A percentile compares a stretch with the other conserved stretches of the same genome.
These are phyloP conservation scores for Leptothorax acervorum DNA, from an alignment of 2,888 invertebrate species.

Conservation along the genomic window DNA sequence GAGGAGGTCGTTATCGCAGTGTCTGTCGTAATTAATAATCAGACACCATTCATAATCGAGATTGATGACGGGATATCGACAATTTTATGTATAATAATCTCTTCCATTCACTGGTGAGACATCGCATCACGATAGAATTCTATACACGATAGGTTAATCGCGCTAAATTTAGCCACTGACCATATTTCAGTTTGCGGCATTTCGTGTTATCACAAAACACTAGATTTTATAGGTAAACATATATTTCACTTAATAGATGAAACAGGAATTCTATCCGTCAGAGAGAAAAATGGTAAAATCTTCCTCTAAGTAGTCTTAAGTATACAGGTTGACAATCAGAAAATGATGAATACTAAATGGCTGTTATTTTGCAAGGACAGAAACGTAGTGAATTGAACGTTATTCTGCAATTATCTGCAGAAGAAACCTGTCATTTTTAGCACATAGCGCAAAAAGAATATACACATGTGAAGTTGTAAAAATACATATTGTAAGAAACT, in stretches of 20 bases:
- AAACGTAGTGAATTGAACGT: neutral
- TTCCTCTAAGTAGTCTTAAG: neutral
- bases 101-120: conserved; percentile 30
- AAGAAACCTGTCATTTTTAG: neutral
- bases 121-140: neutral
- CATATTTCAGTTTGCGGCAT: neutral
- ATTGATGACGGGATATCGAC: conserved; percentile 60
- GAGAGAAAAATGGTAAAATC: neutral
- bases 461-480: neutral
- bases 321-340: neutral
- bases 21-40: conserved; percentile 42
- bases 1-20: conserved; percentile 34
- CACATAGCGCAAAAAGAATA: neutral
- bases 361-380: neutral
- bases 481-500: neutral
- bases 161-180: neutral
- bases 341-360: neutral
- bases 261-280: neutral
- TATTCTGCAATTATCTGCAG: neutral
- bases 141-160: conserved; percentile 27
- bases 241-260: neutral
- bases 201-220: neutral
- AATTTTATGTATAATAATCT: conserved; percentile 47
- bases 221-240: neutral
- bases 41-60: conserved; percentile 57